These are phyloP conservation scores for Chrysaora quinquecirrha DNA, from an alignment of 30 jellyfish, hydroid and myxozoan genomes.

Conservation along the genomic window DNA sequence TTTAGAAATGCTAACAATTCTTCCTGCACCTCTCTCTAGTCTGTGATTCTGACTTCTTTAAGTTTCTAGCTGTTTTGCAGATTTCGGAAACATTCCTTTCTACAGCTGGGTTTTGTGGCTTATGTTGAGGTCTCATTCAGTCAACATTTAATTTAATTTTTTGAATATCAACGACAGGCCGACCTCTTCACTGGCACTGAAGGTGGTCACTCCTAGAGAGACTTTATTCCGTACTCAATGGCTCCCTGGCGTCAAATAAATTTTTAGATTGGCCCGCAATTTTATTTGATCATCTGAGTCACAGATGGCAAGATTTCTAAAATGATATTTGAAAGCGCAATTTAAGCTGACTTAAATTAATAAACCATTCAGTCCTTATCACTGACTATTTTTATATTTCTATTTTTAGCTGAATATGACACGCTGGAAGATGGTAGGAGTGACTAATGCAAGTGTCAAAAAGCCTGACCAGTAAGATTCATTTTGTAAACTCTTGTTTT, in stretches of 20 bases:
- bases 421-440: constrained; percentile 81
- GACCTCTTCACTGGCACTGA: too few relatives aligned
- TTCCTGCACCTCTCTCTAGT: background rate
- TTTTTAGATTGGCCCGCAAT: too few relatives aligned
- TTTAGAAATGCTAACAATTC: background rate
- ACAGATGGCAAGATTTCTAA: too few relatives aligned
- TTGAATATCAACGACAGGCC: too few relatives aligned
- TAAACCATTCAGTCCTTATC: background rate
- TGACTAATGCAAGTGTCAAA: constrained; percentile 65
- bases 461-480: constrained; percentile 89
- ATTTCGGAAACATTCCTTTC: background rate
- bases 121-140: background rate
- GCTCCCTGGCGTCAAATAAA: too few relatives aligned
- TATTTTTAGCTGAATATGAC: constrained; percentile 61
- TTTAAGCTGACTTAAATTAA: too few relatives aligned
- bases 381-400: background rate
- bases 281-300: too few relatives aligned
- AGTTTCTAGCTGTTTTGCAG: background rate
- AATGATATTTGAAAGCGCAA: too few relatives aligned
- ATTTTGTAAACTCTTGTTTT: background rate
- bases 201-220: too few relatives aligned
- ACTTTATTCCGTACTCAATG: too few relatives aligned
- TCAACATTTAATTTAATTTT: too few relatives aligned
- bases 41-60: background rate
- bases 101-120: background rate